Base-by-base conservation (phyloP, 2,888 invertebrate species). In the Leptopterna dolabrata region DNA sequence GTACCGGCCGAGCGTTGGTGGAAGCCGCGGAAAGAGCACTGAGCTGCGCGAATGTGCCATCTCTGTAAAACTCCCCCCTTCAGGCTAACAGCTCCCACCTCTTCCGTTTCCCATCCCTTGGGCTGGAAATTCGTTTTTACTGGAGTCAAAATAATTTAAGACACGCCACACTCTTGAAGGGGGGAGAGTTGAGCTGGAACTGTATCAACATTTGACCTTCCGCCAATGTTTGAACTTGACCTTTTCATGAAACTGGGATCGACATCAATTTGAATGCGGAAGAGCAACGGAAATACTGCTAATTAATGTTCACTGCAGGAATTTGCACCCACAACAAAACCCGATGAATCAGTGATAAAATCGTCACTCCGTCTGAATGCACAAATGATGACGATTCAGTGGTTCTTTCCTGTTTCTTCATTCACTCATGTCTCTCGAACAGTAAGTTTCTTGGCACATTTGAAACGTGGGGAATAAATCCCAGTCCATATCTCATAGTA, bases 1-100 rank as follows among this genome's bases (percentile, higher is more conserved):
- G 2, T 70, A 13, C 2, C 19, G 24, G 70, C 29, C 1, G 29
- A 73, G 73, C 41, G 73, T 73, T 73, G 73, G 16, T 4, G 73
- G 73, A 30, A 73, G 73, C 73, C 73, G 73, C 73, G 41, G 41
- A 36, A 41, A n/a, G 36, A 30, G 29, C 71, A 73, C 73, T 73
- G 73, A 73, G 73, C 36, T 29, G 36, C 36, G 7, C n/a, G n/a
- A 29, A 30, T 13, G 73, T 11, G 73, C 73, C 73, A 41, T 73
- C 36, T 16, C 24, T 7, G 63, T 63, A 4, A 27, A 19, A 4
- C 63, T 63, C 63, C 63, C 63, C 63, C 24, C 63, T 47, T 63
- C 24, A 24, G 63, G 24, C 19, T 7, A 19, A 9, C 63, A 19
- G 63, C 63, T 63, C 63, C 63, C 63, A 63, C 63, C 24, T 63